Evolutionary conservation across 2,888 invertebrate species (phyloP).

Genomic region (Scaptomyza parva): DNA sequence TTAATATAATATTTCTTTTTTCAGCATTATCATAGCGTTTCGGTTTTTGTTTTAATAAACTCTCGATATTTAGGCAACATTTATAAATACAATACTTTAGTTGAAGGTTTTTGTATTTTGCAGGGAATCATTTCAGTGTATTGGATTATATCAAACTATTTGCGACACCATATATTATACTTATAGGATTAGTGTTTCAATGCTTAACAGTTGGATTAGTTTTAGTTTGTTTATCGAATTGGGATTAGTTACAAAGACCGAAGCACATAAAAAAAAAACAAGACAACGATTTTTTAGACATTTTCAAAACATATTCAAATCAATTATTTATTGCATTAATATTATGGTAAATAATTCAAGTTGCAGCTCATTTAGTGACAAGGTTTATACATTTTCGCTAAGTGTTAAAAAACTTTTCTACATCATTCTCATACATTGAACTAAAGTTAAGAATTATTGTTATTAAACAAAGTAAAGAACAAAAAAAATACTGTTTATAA

Average conservation of each 20-base stretch:
- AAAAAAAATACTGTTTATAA: constrained; percentile 72
- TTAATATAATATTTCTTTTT: constrained; percentile 11
- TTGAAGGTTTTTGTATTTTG: constrained; percentile 45
- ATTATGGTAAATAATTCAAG: constrained; percentile 41
- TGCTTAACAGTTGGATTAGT: constrained; percentile 10
- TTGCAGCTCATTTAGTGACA: constrained; percentile 60
- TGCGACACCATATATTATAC: constrained; percentile 40
- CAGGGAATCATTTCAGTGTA: constrained; percentile 40
- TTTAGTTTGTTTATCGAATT: constrained; percentile 17
- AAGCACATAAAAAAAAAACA: constrained; percentile 47
- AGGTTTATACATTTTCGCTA: constrained; percentile 64
- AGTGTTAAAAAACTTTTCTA: constrained; percentile 41
- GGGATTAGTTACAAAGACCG: constrained; percentile 53
- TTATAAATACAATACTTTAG: constrained; percentile 75
- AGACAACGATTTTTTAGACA: constrained; percentile 39
- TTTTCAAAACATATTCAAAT: constrained; percentile 52
- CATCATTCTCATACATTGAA: constrained; percentile 43
- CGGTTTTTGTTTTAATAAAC: constrained; percentile 36
- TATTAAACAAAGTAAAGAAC: constrained; percentile 36
- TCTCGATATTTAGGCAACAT: constrained; percentile 60
- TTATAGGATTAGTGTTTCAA: constrained; percentile 23
- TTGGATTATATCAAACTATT: constrained; percentile 22
- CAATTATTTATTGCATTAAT: constrained; percentile 66
- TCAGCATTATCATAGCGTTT: constrained; percentile 33
- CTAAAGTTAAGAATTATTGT: constrained; percentile 43